Percentiles rank a stretch among this genome's conserved stretches.
Evolutionary conservation across 2,888 invertebrate genomes (phyloP).

Genomic region (Biston stratarius): DNA sequence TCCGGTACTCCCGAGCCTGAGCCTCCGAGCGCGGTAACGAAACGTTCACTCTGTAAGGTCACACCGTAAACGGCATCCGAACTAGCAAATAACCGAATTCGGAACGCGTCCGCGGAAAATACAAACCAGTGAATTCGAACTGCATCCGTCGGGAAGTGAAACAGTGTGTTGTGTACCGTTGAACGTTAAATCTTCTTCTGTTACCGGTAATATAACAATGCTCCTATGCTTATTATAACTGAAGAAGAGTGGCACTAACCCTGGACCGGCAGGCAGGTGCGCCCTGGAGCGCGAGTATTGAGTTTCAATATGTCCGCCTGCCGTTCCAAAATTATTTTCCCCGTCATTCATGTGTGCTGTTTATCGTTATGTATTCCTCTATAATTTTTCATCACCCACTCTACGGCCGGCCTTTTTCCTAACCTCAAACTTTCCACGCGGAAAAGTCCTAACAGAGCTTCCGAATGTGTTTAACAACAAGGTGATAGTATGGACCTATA

Average conservation of each 20-base stretch:
- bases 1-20: conserved; percentile 76
- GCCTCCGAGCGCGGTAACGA: conserved; percentile 76
- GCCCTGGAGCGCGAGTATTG: conserved; percentile 77
- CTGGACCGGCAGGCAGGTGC: conserved; percentile 60
- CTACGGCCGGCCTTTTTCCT: conserved; percentile 61
- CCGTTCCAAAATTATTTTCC: conserved; percentile 73
- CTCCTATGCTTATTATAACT: conserved; percentile 56
- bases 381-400: conserved; percentile 54
- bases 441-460: conserved; percentile 27
- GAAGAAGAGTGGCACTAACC: conserved; percentile 54
- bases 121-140: conserved; percentile 66
- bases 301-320: conserved; percentile 82
- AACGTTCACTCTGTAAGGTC: conserved; percentile 74
- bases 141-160: conserved; percentile 72
- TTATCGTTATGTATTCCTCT: conserved; percentile 44
- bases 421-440: conserved; percentile 65
- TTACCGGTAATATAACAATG: conserved; percentile 73
- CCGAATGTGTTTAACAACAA: conserved; percentile 46
- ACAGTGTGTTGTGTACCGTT: conserved; percentile 78
- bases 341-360: conserved; percentile 64
- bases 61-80: conserved; percentile 64
- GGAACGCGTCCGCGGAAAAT: conserved; percentile 64
- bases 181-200: conserved; percentile 67
- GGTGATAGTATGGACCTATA: conserved; percentile 20
- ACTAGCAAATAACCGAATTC: conserved; percentile 56